These are phyloP conservation scores for Craniophora ligustri DNA, from an alignment of 2,888 invertebrate genomes.

Conservation along the genomic window DNA sequence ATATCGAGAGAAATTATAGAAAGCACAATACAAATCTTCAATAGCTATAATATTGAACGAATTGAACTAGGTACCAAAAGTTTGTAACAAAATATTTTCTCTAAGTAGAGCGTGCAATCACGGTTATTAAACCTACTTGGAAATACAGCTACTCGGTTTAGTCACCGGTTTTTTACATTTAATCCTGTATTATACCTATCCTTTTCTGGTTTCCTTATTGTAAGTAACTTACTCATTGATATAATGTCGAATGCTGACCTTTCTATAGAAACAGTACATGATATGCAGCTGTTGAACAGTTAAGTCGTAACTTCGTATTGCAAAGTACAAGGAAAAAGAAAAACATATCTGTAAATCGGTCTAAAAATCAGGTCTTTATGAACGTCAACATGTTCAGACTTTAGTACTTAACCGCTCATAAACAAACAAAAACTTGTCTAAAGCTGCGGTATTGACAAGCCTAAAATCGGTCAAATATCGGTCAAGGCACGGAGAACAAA, in stretches of 20 bases:
- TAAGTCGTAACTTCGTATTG: background rate
- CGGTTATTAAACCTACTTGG: conserved; percentile 10
- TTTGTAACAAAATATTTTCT: conserved; percentile 9
- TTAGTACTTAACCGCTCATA: too few species aligned
- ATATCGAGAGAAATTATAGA: background rate
- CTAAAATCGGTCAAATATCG: background rate
- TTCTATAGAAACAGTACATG: background rate
- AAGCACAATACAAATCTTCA: background rate
- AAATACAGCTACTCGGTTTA: conserved; percentile 7
- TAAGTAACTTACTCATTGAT: background rate
- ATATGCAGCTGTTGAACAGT: background rate
- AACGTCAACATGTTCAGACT: background rate
- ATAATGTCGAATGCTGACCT: background rate
- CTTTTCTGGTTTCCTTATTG: conserved; percentile 1
- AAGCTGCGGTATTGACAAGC: too few species aligned
- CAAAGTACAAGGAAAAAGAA: background rate
- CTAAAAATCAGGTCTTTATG: background rate
- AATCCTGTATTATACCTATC: background rate
- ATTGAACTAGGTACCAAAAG: conserved; percentile 1
- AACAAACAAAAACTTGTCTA: too few species aligned
- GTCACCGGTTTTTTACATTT: conserved; percentile 10
- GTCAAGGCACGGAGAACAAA: background rate
- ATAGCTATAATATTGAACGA: background rate
- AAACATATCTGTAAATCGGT: background rate
- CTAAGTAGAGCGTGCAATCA: conserved; percentile 16